Percentiles rank a stretch among this genome's conserved stretches.
These are phyloP conservation scores for Cynocephalus volans DNA, from an alignment of 2,113 vertebrate species.

Conservation along the genomic window DNA sequence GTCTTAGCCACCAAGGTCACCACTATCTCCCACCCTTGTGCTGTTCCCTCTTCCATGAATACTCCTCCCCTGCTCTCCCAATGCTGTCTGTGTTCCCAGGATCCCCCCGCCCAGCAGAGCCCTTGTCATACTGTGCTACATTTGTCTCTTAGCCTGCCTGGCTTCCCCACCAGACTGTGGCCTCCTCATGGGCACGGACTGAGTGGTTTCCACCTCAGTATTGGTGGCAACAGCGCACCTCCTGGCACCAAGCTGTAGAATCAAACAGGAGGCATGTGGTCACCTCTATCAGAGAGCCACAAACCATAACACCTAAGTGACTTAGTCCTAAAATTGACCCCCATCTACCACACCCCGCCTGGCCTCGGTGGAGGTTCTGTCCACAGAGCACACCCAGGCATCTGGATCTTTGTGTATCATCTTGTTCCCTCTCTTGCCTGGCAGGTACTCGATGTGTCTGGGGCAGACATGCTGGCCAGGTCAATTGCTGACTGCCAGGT, in stretches of 20 bases:
- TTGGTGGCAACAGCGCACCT: not conserved
- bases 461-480: slow-evolving; percentile 90
- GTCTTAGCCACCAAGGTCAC: not conserved
- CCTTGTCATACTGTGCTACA: accelerated
- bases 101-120: not conserved
- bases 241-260: not conserved
- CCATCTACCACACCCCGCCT: not conserved
- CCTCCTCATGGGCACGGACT: not conserved
- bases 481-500: slow-evolving; percentile 91
- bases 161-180: not conserved
- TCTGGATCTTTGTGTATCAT: not conserved
- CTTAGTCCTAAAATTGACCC: not conserved
- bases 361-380: not conserved
- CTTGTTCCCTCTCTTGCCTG: not conserved
- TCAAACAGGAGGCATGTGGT: not conserved
- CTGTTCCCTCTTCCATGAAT: not conserved
- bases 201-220: not conserved
- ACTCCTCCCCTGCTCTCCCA: not conserved
- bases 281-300: not conserved
- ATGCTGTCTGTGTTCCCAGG: not conserved
- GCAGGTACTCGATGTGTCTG: slow-evolving; percentile 96
- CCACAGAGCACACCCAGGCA: accelerated
- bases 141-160: not conserved
- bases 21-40: not conserved
- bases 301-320: not conserved